Conservation (phyloP, 2,888 invertebrate genomes). For the Creontiades dilutus region DNA sequence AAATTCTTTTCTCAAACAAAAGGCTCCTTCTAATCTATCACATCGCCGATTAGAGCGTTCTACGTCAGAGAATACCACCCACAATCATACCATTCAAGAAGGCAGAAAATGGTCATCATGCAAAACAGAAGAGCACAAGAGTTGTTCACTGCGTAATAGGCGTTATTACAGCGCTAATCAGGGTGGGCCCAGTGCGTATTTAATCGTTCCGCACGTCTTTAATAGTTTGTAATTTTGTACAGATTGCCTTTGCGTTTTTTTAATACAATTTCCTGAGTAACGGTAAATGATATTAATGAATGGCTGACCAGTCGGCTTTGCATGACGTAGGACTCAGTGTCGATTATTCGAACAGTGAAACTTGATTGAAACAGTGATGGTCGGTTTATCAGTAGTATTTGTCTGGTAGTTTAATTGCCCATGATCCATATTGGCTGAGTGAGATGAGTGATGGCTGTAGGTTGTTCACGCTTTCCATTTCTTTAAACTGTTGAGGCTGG, state of each 20-base stretch:
- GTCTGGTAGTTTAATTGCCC: no score
- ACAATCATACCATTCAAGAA: conserved; percentile 22
- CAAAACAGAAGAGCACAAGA: conserved; percentile 10
- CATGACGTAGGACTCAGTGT: no score
- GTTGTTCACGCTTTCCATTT: no score
- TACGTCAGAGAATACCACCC: neutral
- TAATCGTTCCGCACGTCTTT: neutral
- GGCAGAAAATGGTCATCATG: conserved; percentile 43
- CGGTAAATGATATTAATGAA: neutral
- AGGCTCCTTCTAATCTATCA: conserved; percentile 12
- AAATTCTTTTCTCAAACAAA: conserved; percentile 16
- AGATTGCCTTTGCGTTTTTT: conserved; percentile 1
- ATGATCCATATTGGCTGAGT: no score
- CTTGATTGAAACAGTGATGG: no score
- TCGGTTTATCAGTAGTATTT: no score
- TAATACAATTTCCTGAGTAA: neutral
- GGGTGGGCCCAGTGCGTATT: neutral
- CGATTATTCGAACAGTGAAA: no score
- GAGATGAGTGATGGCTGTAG: no score
- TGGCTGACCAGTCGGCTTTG: neutral
- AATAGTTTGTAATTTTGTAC: neutral
- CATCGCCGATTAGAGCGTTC: conserved; percentile 30
- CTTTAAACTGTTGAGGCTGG: no score
- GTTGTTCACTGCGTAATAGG: conserved; percentile 14
- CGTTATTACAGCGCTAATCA: conserved; percentile 23